Base-by-base conservation (phyloP, 2,888 invertebrate genomes). In the Aphidoletes aphidimyza region DNA sequence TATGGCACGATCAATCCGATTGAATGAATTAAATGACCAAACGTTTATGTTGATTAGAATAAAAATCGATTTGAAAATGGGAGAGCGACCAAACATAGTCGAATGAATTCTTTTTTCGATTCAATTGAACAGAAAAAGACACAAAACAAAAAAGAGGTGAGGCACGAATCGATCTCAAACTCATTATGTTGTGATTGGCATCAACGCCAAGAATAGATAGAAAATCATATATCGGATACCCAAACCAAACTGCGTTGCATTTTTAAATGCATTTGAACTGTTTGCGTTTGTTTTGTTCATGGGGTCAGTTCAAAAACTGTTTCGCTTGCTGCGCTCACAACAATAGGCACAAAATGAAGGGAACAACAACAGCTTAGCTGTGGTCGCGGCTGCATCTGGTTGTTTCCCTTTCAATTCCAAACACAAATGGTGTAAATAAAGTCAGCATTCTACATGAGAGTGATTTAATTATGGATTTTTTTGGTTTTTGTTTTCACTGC, bases 331-430 rank as follows among this genome's bases (percentile, higher is more conserved):
- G 26, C 69, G n/a, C 17, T 69, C 2, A 6, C 42, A 6, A 14
- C 42, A 42, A n/a, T n/a, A n/a, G n/a, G 22, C 14, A 69, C 34
- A 69, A 69, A 69, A n/a, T n/a, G n/a, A n/a, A 30, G 69, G 14
- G 30, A 30, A 69, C 69, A 69, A 30, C 30, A 69, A 69, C 69
- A n/a, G n/a, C n/a, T n/a, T n/a, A n/a, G n/a, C n/a, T n/a, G n/a
- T n/a, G n/a, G n/a, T n/a, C n/a, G n/a, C n/a, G n/a, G n/a, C n/a
- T 69, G 26, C n/a, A 47, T 47, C 2, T 26, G 26, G 2, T 26
- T 22, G 8, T 22, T 54, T 54, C 54, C 54, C 22, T 54, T 54
- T 54, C 69, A 6, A 69, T n/a, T 69, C 8, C 42, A 6, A n/a
- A 69, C 8, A 2, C 69, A n/a, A 69, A 30, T 69, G 69, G 30